Conservation (phyloP, 2,888 invertebrate genomes). For the Tromatobia lineatoria region DNA sequence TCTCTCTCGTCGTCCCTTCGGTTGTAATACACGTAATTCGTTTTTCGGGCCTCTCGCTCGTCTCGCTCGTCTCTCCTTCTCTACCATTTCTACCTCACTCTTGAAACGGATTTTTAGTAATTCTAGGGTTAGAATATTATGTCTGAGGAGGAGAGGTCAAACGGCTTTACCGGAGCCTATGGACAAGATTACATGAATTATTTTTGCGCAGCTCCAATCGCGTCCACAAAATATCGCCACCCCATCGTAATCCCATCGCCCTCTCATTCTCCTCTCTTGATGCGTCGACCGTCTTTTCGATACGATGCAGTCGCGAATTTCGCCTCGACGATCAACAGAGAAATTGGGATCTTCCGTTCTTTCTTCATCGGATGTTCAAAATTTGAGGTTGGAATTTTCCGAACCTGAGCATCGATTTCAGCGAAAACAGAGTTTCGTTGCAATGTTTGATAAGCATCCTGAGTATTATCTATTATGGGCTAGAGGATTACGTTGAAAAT, state of each 20-base stretch:
- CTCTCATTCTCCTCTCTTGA: slow-evolving; percentile 7
- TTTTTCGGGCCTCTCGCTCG: slow-evolving; percentile 45
- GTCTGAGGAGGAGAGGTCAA: slow-evolving; percentile 82
- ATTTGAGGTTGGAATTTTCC: background rate
- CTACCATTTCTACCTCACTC: slow-evolving; percentile 48
- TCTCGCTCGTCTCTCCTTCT: slow-evolving; percentile 45
- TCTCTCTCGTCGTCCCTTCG: slow-evolving; percentile 55
- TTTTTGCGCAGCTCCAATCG: slow-evolving; percentile 74
- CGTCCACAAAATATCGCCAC: slow-evolving; percentile 39
- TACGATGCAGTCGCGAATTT: slow-evolving; percentile 39
- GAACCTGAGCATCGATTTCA: too few species aligned
- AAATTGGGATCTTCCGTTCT: slow-evolving; percentile 53
- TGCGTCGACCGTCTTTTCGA: background rate
- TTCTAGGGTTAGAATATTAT: slow-evolving; percentile 83
- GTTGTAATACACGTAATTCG: slow-evolving; percentile 79
- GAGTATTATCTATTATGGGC: too few species aligned
- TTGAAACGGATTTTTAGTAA: slow-evolving; percentile 82
- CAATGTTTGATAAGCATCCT: too few species aligned
- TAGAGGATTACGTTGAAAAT: too few species aligned
- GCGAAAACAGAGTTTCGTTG: too few species aligned
- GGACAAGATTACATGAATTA: slow-evolving; percentile 84
- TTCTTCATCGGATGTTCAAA: background rate
- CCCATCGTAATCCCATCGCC: slow-evolving; percentile 46
- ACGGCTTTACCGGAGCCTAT: slow-evolving; percentile 75
- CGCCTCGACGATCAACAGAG: slow-evolving; percentile 33